Conservation (phyloP, 2,113 vertebrate genomes). For the Syngnathus scovelli region DNA sequence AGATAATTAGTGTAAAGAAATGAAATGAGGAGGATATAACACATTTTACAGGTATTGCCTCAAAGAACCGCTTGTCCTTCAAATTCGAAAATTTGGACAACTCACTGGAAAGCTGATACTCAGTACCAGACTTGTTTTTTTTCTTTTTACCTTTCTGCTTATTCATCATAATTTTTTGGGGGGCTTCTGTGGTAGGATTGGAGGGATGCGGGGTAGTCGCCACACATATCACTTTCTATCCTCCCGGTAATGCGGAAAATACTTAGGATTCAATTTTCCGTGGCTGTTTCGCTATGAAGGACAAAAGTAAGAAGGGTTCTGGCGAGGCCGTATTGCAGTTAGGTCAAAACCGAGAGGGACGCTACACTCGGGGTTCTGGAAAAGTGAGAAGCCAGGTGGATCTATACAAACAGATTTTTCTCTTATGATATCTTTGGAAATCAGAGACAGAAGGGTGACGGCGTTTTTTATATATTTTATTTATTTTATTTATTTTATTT, state of each 20-base stretch:
- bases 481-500: too few species aligned
- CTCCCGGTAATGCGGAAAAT: slow-evolving; percentile 66
- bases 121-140: slow-evolving; percentile 27
- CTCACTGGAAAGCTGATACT: slow-evolving; percentile 14
- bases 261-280: slow-evolving; percentile 62
- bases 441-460: too few species aligned
- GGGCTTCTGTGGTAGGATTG: slow-evolving; percentile 14
- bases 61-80: slow-evolving; percentile 2
- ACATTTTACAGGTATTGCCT: slow-evolving; percentile 28
- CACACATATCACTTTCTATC: slow-evolving; percentile 53
- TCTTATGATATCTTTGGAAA: slow-evolving; percentile 37
- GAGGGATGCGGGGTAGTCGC: slow-evolving; percentile 31
- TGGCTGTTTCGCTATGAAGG: slow-evolving; percentile 34
- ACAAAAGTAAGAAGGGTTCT: slow-evolving; percentile 18
- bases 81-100: background rate
- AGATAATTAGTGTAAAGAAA: slow-evolving; percentile 13
- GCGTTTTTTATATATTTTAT: too few species aligned
- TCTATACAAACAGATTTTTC: slow-evolving; percentile 11
- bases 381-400: slow-evolving; percentile 29
- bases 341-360: background rate
- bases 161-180: slow-evolving; percentile 26
- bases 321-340: background rate
- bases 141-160: slow-evolving; percentile 22
- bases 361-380: slow-evolving; percentile 38
- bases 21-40: slow-evolving; percentile 10